A percentile compares a stretch with the other conserved stretches of the same genome.
Evolutionary conservation across 2,113 vertebrate genomes (phyloP).

Genomic region (Sphyrna mokarran): DNA sequence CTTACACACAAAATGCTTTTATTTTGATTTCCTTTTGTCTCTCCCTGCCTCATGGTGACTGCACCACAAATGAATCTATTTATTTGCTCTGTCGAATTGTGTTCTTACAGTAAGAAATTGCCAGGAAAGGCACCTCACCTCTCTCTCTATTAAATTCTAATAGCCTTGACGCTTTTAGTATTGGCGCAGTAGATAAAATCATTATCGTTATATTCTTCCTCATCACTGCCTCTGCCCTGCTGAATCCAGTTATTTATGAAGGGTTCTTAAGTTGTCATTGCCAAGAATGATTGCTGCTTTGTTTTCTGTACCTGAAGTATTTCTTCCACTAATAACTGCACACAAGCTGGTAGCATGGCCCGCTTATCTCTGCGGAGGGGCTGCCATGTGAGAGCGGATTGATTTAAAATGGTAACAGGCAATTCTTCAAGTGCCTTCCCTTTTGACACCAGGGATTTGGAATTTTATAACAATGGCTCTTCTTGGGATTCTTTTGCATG

Average conservation of each 20-base stretch:
- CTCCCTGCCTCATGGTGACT: not conserved
- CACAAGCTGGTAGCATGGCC: not conserved
- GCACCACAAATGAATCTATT: slow-evolving; percentile 26
- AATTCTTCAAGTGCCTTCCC: not conserved
- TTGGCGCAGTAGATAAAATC: slow-evolving; percentile 26
- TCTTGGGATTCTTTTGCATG: not conserved
- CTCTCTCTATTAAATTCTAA: slow-evolving; percentile 37
- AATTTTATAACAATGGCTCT: not conserved
- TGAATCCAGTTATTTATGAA: slow-evolving; percentile 36
- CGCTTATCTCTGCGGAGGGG: not conserved
- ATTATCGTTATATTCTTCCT: slow-evolving; percentile 28
- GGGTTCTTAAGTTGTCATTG: slow-evolving; percentile 17
- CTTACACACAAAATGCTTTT: not conserved
- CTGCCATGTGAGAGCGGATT: not conserved
- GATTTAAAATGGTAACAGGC: slow-evolving; percentile 14
- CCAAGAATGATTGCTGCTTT: not conserved
- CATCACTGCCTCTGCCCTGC: slow-evolving; percentile 21
- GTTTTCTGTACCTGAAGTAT: not conserved
- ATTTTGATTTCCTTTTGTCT: not conserved
- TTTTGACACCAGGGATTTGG: not conserved
- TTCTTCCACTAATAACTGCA: not conserved
- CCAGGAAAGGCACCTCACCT: slow-evolving; percentile 4
- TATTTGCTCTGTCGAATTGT: slow-evolving; percentile 35
- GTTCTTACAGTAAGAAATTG: slow-evolving; percentile 2
- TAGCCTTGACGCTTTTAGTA: slow-evolving; percentile 22